Evolutionary conservation across 2,797 vertebrate species (phyloP), one percentile per base, ranked within the genome.

Genomic region (Platalea minor): DNA sequence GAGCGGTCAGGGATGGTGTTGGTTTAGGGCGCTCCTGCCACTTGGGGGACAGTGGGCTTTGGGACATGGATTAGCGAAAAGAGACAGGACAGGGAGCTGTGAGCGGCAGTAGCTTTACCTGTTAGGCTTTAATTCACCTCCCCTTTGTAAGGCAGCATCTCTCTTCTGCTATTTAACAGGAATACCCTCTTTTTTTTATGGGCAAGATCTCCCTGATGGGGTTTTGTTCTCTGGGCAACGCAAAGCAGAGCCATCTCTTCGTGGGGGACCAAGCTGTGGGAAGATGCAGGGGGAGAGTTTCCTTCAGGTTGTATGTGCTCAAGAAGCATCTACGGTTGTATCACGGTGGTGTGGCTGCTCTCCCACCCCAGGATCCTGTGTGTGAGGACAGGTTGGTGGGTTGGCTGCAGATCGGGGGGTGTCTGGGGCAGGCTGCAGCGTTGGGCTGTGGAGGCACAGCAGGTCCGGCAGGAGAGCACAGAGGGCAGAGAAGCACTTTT

Each of bases 391-490:
- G 39, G 24, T 11, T 68, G 74, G 14, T 28, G 56, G 41, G 21
- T 17, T 78, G 41, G 39, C 69, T 86, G 65, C 33, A 37, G 33
- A 25, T 51, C 26, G 24, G 26, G 54, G 50, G 4, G 9, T 82
- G 45, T 17, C 21, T 1, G 3, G 51, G 35, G 8, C 61, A 79
- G 33, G 41, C 59, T 65, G n/a, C 54, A 54, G 13, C 1, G 0
- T 7, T 46, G n/a, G 28, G 26, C 50, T 86, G 23, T 3, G 6
- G 28, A 50, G 20, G 26, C 29, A 63, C 13, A 31, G 45, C n/a
- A 67, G 23, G 5, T 72, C 35, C 7, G 4, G 6, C 3, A 1
- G 50, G 23, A 74, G 29, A 74, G 24, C 33, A 33, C 1, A 0
- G 14, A 76, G n/a, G 24, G n/a, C 43, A 53, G 31, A 74, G 60